phyloP scores from a whole-genome alignment of 2,888 invertebrate species.

The Oscheius sp. region DNA sequence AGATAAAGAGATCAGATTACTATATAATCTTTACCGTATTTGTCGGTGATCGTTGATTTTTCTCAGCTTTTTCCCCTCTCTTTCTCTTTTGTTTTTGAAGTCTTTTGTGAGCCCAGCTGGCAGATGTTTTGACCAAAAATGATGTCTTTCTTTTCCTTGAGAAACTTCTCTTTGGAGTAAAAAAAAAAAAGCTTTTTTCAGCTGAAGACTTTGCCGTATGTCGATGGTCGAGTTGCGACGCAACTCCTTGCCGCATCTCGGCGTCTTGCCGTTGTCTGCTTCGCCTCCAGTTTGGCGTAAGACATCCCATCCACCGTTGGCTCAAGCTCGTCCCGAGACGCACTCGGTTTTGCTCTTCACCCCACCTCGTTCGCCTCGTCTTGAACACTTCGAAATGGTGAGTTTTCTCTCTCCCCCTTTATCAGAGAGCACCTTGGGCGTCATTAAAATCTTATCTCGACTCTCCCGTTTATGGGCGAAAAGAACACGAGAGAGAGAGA shows the following conservation, averaged over 20 bases:
- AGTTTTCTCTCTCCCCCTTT: too few species aligned
- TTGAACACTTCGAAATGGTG: not conserved
- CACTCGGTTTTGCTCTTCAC: not conserved
- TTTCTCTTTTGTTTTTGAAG: not conserved
- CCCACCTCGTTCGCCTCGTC: not conserved
- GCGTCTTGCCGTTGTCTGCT: constrained; percentile 12
- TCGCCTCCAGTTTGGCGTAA: constrained; percentile 47
- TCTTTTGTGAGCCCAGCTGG: not conserved
- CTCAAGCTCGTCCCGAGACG: not conserved
- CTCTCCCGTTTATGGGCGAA: not conserved
- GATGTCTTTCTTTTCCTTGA: not conserved
- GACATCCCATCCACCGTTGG: constrained; percentile 45
- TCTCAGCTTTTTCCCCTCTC: not conserved
- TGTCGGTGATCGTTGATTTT: too few species aligned
- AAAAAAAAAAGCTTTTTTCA: not conserved
- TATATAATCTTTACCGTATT: too few species aligned
- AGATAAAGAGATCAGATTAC: too few species aligned
- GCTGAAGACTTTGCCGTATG: constrained; percentile 17
- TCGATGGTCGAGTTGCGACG: constrained; percentile 51
- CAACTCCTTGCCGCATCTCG: constrained; percentile 42
- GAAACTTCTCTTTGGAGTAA: not conserved
- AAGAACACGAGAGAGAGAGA: not conserved
- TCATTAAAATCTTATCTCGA: not conserved
- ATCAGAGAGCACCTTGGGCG: not conserved
- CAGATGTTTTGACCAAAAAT: not conserved